A percentile compares a stretch with the other conserved stretches of the same genome.
Conservation (phyloP, 2,113 vertebrate genomes). For the Gymnarchus niloticus region DNA sequence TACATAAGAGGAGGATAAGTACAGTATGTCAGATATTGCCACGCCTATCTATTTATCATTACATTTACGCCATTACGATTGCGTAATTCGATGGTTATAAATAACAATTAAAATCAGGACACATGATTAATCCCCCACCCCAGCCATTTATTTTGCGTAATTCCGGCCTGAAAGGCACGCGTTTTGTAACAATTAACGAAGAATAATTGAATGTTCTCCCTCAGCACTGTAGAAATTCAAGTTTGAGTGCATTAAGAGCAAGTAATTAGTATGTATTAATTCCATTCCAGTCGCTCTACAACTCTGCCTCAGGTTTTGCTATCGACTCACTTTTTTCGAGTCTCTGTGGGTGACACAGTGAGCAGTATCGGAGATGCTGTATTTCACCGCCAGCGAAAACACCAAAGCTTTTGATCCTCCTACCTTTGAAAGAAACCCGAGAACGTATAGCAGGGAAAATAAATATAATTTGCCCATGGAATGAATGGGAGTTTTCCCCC, state of each 20-base stretch:
- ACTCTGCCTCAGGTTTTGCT: conserved; percentile 65
- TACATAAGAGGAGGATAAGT: background rate
- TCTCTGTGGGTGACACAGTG: conserved; percentile 52
- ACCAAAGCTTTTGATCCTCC: conserved; percentile 41
- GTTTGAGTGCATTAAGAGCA: background rate
- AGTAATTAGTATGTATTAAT: conserved; percentile 50
- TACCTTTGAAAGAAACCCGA: conserved; percentile 32
- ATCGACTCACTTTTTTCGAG: conserved; percentile 39
- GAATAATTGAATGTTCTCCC: background rate
- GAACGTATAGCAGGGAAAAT: conserved; percentile 6
- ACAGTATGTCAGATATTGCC: background rate
- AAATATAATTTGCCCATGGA: conserved; percentile 26
- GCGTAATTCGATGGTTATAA: conserved; percentile 15
- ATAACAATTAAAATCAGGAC: conserved; percentile 13
- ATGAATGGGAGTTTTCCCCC: conserved; percentile 46
- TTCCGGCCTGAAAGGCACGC: background rate
- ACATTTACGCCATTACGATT: background rate
- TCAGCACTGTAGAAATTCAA: background rate
- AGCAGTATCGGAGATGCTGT: conserved; percentile 48
- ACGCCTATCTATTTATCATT: conserved; percentile 10
- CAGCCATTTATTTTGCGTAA: background rate
- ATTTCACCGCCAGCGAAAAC: conserved; percentile 41
- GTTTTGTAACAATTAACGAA: background rate
- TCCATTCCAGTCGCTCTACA: conserved; percentile 55
- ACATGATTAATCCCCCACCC: background rate